These are phyloP conservation scores for Hyles vespertilio DNA, from an alignment of 1,140 invertebrate species.

Conservation along the genomic window DNA sequence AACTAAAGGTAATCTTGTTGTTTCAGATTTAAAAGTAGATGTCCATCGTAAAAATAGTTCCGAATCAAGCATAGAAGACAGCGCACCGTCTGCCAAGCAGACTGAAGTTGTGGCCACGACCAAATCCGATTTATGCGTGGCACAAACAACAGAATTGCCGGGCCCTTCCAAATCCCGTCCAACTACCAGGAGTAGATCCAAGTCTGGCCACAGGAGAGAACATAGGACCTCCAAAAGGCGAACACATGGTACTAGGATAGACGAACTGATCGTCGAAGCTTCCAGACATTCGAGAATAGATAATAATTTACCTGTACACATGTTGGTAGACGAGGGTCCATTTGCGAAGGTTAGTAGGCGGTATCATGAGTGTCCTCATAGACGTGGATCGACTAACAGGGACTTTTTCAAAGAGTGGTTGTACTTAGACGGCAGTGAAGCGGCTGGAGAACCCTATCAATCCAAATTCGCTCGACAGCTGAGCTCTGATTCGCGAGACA, in stretches of 20 bases:
- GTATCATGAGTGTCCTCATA: conserved; percentile 57
- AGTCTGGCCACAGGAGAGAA: conserved; percentile 54
- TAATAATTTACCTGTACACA: conserved; percentile 55
- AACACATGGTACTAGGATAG: conserved; percentile 50
- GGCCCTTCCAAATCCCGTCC: conserved; percentile 57
- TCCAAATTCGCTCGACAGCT: conserved; percentile 66
- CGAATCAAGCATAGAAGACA: conserved; percentile 81
- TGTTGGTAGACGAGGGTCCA: conserved; percentile 57
- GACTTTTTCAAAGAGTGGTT: conserved; percentile 70
- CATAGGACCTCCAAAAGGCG: conserved; percentile 45
- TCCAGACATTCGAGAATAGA: conserved; percentile 50
- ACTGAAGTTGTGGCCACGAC: conserved; percentile 45
- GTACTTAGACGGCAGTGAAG: conserved; percentile 57
- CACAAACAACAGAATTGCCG: conserved; percentile 37
- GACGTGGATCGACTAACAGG: conserved; percentile 48
- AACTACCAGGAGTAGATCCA: conserved; percentile 44
- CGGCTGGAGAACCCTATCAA: conserved; percentile 60
- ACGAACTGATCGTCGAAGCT: conserved; percentile 60
- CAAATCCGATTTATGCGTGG: conserved; percentile 60
- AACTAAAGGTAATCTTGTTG: conserved; percentile 12
- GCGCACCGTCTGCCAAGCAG: conserved; percentile 49
- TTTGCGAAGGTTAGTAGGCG: conserved; percentile 61
- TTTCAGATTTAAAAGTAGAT: conserved; percentile 91
- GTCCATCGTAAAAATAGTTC: conserved; percentile 94
- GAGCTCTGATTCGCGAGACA: conserved; percentile 73